Conservation (phyloP, 2,888 invertebrate genomes). For the Erebia palarica region DNA sequence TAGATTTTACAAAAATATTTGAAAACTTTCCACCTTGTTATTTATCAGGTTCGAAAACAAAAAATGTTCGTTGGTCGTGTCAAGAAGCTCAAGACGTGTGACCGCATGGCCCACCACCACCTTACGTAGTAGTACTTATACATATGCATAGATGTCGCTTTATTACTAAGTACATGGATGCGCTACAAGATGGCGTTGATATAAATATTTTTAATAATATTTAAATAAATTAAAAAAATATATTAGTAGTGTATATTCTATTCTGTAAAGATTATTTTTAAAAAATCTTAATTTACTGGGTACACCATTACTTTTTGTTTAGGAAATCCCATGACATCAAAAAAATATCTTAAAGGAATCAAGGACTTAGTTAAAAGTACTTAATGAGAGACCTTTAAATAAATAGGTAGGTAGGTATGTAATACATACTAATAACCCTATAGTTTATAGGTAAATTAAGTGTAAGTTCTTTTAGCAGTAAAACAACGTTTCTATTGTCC, state of each 20-base stretch:
- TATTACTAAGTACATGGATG: background rate
- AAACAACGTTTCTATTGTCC: conserved; percentile 21
- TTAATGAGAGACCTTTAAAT: too few relatives aligned
- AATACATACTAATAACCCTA: background rate
- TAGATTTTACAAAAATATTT: too few relatives aligned
- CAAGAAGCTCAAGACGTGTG: conserved; percentile 12
- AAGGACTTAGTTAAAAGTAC: too few relatives aligned
- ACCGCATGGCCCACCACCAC: conserved; percentile 15
- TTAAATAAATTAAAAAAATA: conserved; percentile 1
- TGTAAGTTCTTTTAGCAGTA: background rate
- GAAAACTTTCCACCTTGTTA: too few relatives aligned
- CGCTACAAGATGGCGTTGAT: conserved; percentile 36
- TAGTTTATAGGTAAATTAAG: background rate
- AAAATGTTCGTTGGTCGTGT: background rate
- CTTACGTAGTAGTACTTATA: conserved; percentile 25
- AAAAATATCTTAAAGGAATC: too few relatives aligned
- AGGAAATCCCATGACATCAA: too few relatives aligned
- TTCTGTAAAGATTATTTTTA: too few relatives aligned
- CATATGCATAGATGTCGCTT: conserved; percentile 35
- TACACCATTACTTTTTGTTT: too few relatives aligned
- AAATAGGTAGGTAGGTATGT: too few relatives aligned
- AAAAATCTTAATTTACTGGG: too few relatives aligned
- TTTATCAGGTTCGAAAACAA: background rate
- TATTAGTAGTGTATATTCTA: background rate
- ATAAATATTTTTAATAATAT: conserved; percentile 1